A percentile compares a stretch with the other conserved stretches of the same genome.
Evolutionary conservation across 2,888 invertebrate species (phyloP).

Genomic region (Chydorus sphaericus): DNA sequence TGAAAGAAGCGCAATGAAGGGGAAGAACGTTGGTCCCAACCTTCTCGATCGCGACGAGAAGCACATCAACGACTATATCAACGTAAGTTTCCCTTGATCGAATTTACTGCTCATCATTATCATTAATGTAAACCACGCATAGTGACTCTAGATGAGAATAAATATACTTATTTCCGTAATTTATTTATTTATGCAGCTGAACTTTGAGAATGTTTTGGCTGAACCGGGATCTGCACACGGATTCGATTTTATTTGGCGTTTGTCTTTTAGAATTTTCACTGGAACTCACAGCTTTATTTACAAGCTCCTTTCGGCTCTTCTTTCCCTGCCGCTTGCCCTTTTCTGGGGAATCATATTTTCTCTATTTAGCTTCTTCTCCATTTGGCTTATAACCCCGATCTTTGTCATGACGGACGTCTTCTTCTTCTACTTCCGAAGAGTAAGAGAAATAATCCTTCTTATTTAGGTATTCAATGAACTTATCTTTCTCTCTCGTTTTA

Average conservation of each 20-base stretch:
- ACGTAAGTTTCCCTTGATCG: slow-evolving; percentile 20
- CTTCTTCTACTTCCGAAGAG: slow-evolving; percentile 25
- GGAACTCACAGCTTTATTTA: slow-evolving; percentile 24
- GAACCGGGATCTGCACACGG: slow-evolving; percentile 31
- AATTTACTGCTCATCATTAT: background rate
- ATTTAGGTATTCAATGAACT: background rate
- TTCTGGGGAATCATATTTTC: slow-evolving; percentile 30
- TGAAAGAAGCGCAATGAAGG: slow-evolving; percentile 22
- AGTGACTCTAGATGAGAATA: background rate
- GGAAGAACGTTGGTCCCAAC: slow-evolving; percentile 27
- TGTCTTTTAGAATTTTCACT: slow-evolving; percentile 25
- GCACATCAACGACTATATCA: slow-evolving; percentile 24
- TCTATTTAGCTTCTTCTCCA: slow-evolving; percentile 25
- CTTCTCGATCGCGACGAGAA: slow-evolving; percentile 28
- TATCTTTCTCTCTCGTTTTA: slow-evolving; percentile 12
- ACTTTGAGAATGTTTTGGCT: slow-evolving; percentile 31
- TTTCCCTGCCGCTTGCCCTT: slow-evolving; percentile 28
- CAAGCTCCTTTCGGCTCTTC: slow-evolving; percentile 22
- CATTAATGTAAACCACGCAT: background rate
- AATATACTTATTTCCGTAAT: background rate
- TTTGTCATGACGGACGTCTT: slow-evolving; percentile 27
- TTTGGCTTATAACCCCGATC: slow-evolving; percentile 28
- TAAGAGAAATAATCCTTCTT: slow-evolving; percentile 19
- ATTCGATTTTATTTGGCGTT: slow-evolving; percentile 28
- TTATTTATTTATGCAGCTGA: slow-evolving; percentile 22